Conservation (phyloP, 2,113 vertebrate genomes). For the Triplophysa rosa region DNA sequence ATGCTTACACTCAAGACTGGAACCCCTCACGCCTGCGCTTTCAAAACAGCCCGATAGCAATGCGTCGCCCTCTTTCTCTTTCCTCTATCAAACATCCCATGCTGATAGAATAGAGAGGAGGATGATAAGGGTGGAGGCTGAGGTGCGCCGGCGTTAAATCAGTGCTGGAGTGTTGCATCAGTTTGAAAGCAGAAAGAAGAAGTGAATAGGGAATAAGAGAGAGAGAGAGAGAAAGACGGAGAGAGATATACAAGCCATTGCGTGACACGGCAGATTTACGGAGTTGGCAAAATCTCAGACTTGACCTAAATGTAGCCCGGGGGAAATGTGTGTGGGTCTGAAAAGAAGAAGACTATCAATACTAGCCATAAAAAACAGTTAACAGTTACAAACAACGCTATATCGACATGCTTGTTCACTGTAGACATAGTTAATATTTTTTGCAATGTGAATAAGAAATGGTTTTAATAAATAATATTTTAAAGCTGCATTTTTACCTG, state of each 20-base stretch:
- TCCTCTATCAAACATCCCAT: conserved; percentile 45
- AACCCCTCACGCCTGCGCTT: conserved; percentile 7
- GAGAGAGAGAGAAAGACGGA: neutral
- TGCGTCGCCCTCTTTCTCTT: conserved; percentile 9
- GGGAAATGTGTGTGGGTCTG: neutral
- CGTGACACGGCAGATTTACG: conserved; percentile 6
- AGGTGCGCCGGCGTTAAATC: conserved; percentile 22
- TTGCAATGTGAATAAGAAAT: too few species aligned
- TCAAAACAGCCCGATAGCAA: neutral
- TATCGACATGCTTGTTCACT: too few species aligned
- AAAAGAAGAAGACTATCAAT: too few species aligned
- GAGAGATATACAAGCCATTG: conserved; percentile 13
- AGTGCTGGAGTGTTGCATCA: conserved; percentile 47
- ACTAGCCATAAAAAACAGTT: too few species aligned
- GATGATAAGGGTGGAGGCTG: conserved; percentile 63
- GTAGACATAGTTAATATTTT: too few species aligned
- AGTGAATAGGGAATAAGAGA: conserved; percentile 4
- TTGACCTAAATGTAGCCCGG: conserved; percentile 27
- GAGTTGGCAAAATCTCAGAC: conserved; percentile 5
- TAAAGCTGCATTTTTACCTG: too few species aligned
- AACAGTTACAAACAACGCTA: too few species aligned
- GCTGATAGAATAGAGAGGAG: conserved; percentile 48
- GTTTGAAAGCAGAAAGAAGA: conserved; percentile 61
- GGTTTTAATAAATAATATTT: too few species aligned
- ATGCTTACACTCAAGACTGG: conserved; percentile 61